Evolutionary conservation across 2,888 invertebrate genomes (phyloP), one percentile per base, ranked within the genome.

Genomic region (Trachelus tabidus): DNA sequence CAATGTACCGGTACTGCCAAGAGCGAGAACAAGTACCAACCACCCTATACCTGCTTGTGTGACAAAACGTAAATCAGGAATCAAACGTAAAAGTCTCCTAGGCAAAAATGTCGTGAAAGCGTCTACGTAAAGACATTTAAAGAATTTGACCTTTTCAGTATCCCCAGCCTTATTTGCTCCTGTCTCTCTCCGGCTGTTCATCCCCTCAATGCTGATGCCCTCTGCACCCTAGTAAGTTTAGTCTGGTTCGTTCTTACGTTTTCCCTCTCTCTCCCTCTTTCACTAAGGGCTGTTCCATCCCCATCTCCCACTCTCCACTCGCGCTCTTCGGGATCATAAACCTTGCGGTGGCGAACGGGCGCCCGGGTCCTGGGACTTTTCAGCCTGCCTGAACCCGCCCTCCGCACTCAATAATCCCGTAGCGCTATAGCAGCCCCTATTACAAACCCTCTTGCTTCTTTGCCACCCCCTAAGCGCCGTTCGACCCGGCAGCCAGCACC

Each of bases 361-460:
- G 82, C 82, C 82, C 82, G 82, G 86, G 89, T 88, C 89, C 88
- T 89, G 88, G 89, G 90, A 90, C 90, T 90, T 90, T 90, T 88
- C 87, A 87, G 87, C 83, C 85, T 83, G 85, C 84, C 80, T 79
- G 77, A 82, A 84, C 83, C 84, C 84, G 82, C 83, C 86, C 85
- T 83, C 84, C 84, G 84, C 86, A 87, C 89, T 87, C 87, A 85
- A 89, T 89, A 89, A 90, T 89, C 87, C 88, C 85, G 85, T 84
- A 83, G 85, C 86, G 83, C 83, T 85, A 83, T 84, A 86, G 84
- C 87, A 76, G 84, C 84, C 86, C 87, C 88, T 84, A 87, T 88
- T 87, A 88, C 87, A 82, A 81, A 79, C 81, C 83, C 84, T 79
- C 78, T 73, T 80, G 82, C 56, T 56, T 56, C 56, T 56, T 56